phyloP scores from a whole-genome alignment of 2,797 vertebrate genomes.

The Chaenodraco wilsoni region DNA sequence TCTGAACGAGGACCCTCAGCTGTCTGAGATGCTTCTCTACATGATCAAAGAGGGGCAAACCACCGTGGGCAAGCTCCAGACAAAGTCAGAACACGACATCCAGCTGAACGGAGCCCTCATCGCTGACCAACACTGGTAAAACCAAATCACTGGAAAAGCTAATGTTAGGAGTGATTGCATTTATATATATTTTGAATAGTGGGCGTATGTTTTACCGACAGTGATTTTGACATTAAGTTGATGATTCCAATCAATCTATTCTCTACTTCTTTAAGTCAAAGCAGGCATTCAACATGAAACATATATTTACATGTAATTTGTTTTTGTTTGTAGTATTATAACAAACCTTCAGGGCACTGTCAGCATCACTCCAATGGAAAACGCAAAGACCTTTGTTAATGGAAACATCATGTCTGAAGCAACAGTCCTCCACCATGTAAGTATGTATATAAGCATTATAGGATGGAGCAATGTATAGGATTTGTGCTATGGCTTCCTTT shows the following conservation, averaged over 20 bases:
- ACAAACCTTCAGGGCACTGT: constrained; percentile 84
- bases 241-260: too few relatives aligned
- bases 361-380: constrained; percentile 85
- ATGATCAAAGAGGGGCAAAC: constrained; percentile 95
- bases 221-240: too few relatives aligned
- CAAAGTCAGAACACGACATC: constrained; percentile 88
- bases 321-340: constrained; percentile 83
- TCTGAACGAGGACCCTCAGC: constrained; percentile 96
- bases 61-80: constrained; percentile 89
- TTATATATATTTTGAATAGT: background rate
- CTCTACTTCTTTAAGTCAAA: background rate
- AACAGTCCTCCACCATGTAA: constrained; percentile 91
- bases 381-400: constrained; percentile 94
- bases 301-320: background rate
- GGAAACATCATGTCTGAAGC: constrained; percentile 87
- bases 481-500: background rate
- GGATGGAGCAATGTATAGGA: background rate
- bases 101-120: constrained; percentile 94
- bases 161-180: background rate
- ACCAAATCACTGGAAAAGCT: background rate
- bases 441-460: constrained; percentile 49
- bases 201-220: background rate
- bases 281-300: background rate
- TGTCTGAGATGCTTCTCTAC: constrained; percentile 96
- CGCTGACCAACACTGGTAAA: constrained; percentile 92